Conservation (phyloP, 37 sponge, comb jelly and placozoan genomes). For the Oscarella lobularis region DNA sequence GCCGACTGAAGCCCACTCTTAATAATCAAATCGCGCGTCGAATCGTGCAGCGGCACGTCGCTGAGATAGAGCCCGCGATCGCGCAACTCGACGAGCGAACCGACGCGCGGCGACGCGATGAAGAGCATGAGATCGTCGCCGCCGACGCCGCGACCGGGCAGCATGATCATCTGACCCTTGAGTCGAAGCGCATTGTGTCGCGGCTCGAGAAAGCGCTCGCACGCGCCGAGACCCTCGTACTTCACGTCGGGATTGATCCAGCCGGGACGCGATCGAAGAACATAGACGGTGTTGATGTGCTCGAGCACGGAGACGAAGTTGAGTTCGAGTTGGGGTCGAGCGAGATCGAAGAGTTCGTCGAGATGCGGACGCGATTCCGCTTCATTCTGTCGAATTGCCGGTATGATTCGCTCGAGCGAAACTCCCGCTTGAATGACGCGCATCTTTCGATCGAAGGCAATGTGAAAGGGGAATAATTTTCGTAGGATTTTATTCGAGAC, state of each 20-base stretch:
- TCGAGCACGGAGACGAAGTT: slow-evolving; percentile 35
- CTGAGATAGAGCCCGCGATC: slow-evolving; percentile 49
- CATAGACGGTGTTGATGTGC: slow-evolving; percentile 68
- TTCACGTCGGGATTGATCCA: not conserved
- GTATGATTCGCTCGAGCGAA: slow-evolving; percentile 40
- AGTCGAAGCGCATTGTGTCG: slow-evolving; percentile 20
- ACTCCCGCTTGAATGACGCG: slow-evolving; percentile 34
- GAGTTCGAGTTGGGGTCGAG: slow-evolving; percentile 43
- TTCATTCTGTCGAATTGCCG: not conserved
- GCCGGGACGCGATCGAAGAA: slow-evolving; percentile 14
- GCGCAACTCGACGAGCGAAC: slow-evolving; percentile 28
- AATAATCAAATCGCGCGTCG: slow-evolving; percentile 48
- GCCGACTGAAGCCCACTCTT: slow-evolving; percentile 27
- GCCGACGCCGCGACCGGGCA: slow-evolving; percentile 3
- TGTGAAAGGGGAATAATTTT: slow-evolving; percentile 53
- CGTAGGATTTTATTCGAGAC: not conserved
- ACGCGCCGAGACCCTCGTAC: not conserved
- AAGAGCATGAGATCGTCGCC: slow-evolving; percentile 40
- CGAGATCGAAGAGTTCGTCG: slow-evolving; percentile 25
- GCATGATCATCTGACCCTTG: slow-evolving; percentile 58
- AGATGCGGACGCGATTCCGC: not conserved
- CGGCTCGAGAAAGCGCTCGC: not conserved
- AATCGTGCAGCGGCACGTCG: slow-evolving; percentile 55
- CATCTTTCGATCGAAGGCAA: slow-evolving; percentile 44
- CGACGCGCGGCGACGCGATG: slow-evolving; percentile 49